Evolutionary conservation across 2,888 invertebrate species (phyloP).

Genomic region (Nysson spinosus): DNA sequence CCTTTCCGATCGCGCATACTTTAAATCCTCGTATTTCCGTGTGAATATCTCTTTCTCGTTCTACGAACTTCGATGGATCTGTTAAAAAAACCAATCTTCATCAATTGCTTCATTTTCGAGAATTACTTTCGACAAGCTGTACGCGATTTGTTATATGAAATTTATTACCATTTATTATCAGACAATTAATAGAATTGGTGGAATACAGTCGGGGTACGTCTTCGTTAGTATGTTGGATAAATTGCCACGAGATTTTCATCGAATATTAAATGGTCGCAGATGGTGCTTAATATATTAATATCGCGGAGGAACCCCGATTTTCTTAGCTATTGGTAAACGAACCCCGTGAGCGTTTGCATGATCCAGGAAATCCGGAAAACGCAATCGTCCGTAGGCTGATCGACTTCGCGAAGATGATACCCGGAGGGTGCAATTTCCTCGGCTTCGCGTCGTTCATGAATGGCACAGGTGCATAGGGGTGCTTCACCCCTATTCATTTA

Average conservation of each 20-base stretch:
- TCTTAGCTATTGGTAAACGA: constrained; percentile 26
- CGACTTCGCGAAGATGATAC: constrained; percentile 58
- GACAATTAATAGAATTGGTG: too few species aligned
- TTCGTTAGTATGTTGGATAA: too few species aligned
- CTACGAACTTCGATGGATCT: too few species aligned
- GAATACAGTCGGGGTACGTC: too few species aligned
- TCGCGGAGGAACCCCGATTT: too few species aligned
- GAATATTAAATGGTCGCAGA: too few species aligned
- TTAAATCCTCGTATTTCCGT: constrained; percentile 43
- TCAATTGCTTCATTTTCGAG: too few species aligned
- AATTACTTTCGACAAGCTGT: too few species aligned
- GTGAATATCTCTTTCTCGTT: constrained; percentile 21
- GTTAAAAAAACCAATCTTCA: constrained; percentile 11
- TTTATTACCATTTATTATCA: too few species aligned
- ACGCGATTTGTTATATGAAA: too few species aligned
- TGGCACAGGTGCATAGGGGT: constrained; percentile 47
- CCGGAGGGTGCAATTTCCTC: constrained; percentile 59
- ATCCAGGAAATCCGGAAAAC: constrained; percentile 50
- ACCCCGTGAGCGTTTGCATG: constrained; percentile 32
- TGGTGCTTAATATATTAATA: too few species aligned
- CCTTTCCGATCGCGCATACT: constrained; percentile 45
- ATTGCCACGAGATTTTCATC: too few species aligned
- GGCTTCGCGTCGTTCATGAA: constrained; percentile 48
- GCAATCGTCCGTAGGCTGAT: constrained; percentile 54
- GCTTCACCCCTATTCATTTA: constrained; percentile 24